Base-by-base conservation (phyloP, 2,113 vertebrate genomes). In the Pollimyrus isidori region DNA sequence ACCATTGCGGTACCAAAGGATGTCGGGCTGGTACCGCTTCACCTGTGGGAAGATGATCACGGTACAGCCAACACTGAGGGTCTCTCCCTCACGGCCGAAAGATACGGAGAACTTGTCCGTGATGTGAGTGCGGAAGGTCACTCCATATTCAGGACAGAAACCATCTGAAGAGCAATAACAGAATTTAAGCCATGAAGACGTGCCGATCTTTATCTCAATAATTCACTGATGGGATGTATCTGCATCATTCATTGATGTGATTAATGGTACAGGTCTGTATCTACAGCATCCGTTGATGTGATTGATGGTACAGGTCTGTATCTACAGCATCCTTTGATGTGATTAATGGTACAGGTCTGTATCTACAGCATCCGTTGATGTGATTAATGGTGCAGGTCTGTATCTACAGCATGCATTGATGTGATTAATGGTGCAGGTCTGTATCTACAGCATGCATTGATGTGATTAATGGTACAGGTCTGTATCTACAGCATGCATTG, bases 1-100 rank as follows among this genome's bases (percentile, higher is more conserved):
- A 99, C 98, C 97, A 92, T 99, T 96, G 94, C 97, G 95, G 93
- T 96, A 99, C 98, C 98, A 99, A 91, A 98, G 94, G 0, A 99
- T 94, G 7, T 98, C 97, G 23, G 98, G 98, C 89, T 97, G 97
- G 94, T 98, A 99, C 90, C 96, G 97, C 82, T 99, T 99, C 89
- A 99, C 97, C 50, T 96, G 97, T 76, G 98, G 98, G 90, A 95
- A 98, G 91, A 99, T 92, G 80, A 99, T 96, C 87, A 99, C 97
- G 0, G 96, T 97, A 92, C 98, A 99, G 91, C 98, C 98, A 91
- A 99, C 93, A 91, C 98, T 99, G 95, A 99, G 73, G 0, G 98
- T 99, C 91, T 99, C 97, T 0, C 98, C 98, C 93, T 99, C 98
- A 90, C 91, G 92, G 84, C 98, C 98, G 91, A 99, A 99, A 7